These are phyloP conservation scores for Rynchops niger DNA, from an alignment of 2,113 vertebrate genomes.

Conservation along the genomic window DNA sequence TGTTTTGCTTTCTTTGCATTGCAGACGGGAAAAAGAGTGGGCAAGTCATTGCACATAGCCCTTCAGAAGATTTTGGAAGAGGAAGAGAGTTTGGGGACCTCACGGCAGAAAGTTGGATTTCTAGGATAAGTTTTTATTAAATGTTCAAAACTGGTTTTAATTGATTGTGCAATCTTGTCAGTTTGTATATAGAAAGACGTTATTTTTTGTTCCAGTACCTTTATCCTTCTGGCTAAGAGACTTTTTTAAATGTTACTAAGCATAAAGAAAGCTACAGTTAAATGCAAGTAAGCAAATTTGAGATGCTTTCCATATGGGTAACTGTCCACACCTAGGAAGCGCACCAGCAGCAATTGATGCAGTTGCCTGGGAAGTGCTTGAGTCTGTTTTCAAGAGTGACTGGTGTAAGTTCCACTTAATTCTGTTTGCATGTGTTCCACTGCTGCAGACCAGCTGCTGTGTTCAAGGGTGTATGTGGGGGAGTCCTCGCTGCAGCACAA, in stretches of 20 bases:
- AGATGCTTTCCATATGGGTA: neutral
- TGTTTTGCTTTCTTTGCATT: constrained; percentile 27
- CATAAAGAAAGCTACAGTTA: neutral
- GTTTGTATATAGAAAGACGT: constrained; percentile 36
- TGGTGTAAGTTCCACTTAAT: neutral
- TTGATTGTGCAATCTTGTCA: neutral
- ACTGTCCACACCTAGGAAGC: neutral
- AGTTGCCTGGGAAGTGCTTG: neutral
- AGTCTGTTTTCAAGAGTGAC: neutral
- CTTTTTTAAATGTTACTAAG: neutral
- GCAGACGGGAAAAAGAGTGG: constrained; percentile 89
- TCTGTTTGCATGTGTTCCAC: neutral
- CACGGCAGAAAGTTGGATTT: constrained; percentile 90
- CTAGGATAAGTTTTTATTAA: constrained; percentile 78
- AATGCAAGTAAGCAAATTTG: neutral
- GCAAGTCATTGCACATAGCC: constrained; percentile 84
- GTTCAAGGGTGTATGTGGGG: neutral
- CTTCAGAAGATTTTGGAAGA: constrained; percentile 85
- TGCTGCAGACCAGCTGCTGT: neutral
- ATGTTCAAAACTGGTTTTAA: neutral
- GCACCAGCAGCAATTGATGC: neutral
- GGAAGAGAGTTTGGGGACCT: constrained; percentile 86
- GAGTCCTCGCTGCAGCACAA: neutral
- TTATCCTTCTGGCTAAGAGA: neutral
- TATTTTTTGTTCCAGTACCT: neutral